Base-by-base conservation (phyloP, 2,888 invertebrate genomes). In the Volucella inanis region DNA sequence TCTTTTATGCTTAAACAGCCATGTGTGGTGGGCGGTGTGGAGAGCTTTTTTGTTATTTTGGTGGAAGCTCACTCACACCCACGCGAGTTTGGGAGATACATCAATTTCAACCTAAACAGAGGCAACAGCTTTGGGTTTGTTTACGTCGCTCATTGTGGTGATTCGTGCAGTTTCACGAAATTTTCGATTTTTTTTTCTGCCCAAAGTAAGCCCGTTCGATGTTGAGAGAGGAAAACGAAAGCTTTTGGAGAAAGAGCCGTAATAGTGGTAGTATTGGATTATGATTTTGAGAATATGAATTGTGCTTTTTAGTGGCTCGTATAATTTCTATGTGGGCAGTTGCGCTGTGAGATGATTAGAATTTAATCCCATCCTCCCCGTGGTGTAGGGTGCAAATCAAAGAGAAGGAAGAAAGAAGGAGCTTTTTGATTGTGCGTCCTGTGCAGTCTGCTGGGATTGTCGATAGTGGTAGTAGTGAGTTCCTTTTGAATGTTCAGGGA, bases 261-360 rank as follows among this genome's bases (percentile, higher is more conserved):
- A 18, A 67, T 47, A 14, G 38, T 18, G 15, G 31, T 31, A 31
- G 15, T 49, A 31, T 6, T 49, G 15, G 39, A 22, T 22, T 45
- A 10, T 10, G 43, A n/a, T 18, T 10, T 39, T 49, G 75, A 80
- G 79, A 79, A 59, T n/a, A 41, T 31, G 47, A 67, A 78, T 31
- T 67, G 84, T 50, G 75, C 80, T 80, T 85, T 76, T 85, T 77
- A 85, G 85, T 85, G 84, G 81, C 76, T 85, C 15, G 85, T 81
- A 77, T 76, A 49, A 45, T 71, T 79, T 43, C 80, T 80, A 41
- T 57, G 84, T 80, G 76, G 72, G 85, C 85, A 81, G 85, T 85
- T 85, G 85, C 85, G 85, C 85, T 81, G 85, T 85, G 76, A 85
- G 81, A 50, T 39, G 49, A 67, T 75, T 55, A 50, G 43, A 76